phyloP scores from a whole-genome alignment of 2,888 invertebrate species.

The Amiota minor region DNA sequence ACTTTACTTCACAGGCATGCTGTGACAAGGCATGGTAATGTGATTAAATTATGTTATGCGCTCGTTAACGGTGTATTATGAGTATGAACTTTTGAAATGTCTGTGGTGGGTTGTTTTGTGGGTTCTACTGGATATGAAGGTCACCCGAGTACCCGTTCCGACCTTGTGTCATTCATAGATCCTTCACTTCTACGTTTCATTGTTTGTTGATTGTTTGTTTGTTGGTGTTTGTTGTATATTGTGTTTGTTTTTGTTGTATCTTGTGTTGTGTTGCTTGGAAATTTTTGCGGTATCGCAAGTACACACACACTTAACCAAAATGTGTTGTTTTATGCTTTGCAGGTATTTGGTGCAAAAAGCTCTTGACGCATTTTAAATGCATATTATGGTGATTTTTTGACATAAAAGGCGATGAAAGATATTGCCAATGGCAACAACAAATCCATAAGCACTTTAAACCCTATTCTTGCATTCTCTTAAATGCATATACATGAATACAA shows the following conservation, averaged over 20 bases:
- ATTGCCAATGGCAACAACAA: background rate
- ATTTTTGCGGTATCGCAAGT: no score
- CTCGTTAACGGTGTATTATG: slow-evolving; percentile 22
- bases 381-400: slow-evolving; percentile 4
- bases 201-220: background rate
- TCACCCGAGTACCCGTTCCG: background rate
- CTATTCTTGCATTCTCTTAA: background rate
- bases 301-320: no score
- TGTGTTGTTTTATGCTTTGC: background rate
- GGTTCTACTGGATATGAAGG: background rate
- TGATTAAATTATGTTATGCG: slow-evolving; percentile 16
- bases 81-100: slow-evolving; percentile 2
- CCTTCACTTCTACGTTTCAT: background rate
- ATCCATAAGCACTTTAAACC: background rate
- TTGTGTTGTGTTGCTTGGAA: background rate
- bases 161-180: background rate
- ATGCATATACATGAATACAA: no score
- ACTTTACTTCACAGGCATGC: background rate
- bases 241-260: background rate
- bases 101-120: slow-evolving; percentile 1
- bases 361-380: slow-evolving; percentile 11
- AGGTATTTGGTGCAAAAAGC: background rate
- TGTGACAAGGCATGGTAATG: background rate
- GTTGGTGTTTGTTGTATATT: background rate
- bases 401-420: background rate